Base-by-base conservation (phyloP, 2,113 vertebrate species). In the Lamprotornis superbus region DNA sequence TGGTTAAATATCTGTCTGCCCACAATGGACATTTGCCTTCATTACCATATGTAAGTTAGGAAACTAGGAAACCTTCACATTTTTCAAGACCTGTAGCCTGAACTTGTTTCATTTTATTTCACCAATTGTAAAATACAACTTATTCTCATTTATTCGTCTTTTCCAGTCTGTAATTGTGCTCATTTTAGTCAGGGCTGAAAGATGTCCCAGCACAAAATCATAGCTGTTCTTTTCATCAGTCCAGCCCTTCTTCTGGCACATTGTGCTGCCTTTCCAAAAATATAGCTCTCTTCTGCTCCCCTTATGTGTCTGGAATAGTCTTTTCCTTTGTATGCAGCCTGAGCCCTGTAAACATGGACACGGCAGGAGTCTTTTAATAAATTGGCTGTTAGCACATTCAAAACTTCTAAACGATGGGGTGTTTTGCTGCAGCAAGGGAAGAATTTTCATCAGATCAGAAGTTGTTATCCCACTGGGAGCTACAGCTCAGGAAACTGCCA, bases 321-420 rank as follows among this genome's bases (percentile, higher is more conserved):
- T 83, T 92, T 93, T 4, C 76, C 74, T 96, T 80, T 93, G 80
- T 65, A 3, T 65, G 74, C 71, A 64, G 81, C 74, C 77, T 20
- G 65, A 95, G 82, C 81, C 82, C 55, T 80, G 90, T 94, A 95
- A 95, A 91, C 92, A 89, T 20, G 63, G 89, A 15, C 90, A 44
- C 18, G 10, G 85, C 83, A 56, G 95, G 95, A 92, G 79, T 53
- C 71, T 60, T 92, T 83, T 93, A 93, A 95, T 94, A 93, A 96
- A 97, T 95, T 80, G 94, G 82, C 93, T 95, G 90, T 93, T 94
- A 93, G 92, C 83, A 86, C 88, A 63, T 92, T 83, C 83, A 83
- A 21, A 93, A 88, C 88, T 88, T 77, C 79, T 78, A 78, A 96
- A 77, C 0, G 39, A 93, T 92, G 31, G 85, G 71, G 90, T 92